Evolutionary conservation across 2,888 invertebrate species (phyloP), one percentile per base, ranked within the genome.

Genomic region (Tubulanus polymorphus): DNA sequence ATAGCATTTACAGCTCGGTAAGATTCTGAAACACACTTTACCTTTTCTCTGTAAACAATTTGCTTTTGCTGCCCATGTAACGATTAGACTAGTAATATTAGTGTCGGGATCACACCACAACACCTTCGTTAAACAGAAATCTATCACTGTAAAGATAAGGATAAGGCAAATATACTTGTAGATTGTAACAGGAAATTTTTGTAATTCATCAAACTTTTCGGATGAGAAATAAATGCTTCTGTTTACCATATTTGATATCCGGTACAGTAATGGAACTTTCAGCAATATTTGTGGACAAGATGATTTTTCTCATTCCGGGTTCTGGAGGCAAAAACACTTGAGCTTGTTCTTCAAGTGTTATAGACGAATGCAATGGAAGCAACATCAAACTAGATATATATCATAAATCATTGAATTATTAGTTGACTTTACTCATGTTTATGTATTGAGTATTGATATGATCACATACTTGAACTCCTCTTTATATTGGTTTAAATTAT

Each of bases 101-200:
- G 92, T 90, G 0, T 81, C 80, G 1, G 84, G 81, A 74, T 95
- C 91, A 48, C 87, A 86, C 3, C 88, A 82, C 66, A 93, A 79
- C 32, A 85, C 84, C 81, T 94, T 95, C 57, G 91, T 91, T 58
- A 95, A 81, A 79, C 95, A 96, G 79, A 91, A 95, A 80, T 97
- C 96, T 69, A 96, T 88, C 48, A 97, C 94, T 78, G 68, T 10
- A 67, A 57, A 25, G 27, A 37, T 51, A 57, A n/a, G n/a, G n/a
- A n/a, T n/a, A n/a, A n/a, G n/a, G n/a, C 12, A 48, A 37, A 29
- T 46, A 12, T n/a, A n/a, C n/a, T n/a, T n/a, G n/a, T n/a, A n/a
- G n/a, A n/a, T n/a, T n/a, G n/a, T n/a, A n/a, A n/a, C n/a, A n/a
- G n/a, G n/a, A n/a, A n/a, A n/a, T n/a, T n/a, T n/a, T n/a, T n/a